Evolutionary conservation across 1,140 invertebrate genomes (phyloP).

Genomic region (Gryllus bimaculatus): DNA sequence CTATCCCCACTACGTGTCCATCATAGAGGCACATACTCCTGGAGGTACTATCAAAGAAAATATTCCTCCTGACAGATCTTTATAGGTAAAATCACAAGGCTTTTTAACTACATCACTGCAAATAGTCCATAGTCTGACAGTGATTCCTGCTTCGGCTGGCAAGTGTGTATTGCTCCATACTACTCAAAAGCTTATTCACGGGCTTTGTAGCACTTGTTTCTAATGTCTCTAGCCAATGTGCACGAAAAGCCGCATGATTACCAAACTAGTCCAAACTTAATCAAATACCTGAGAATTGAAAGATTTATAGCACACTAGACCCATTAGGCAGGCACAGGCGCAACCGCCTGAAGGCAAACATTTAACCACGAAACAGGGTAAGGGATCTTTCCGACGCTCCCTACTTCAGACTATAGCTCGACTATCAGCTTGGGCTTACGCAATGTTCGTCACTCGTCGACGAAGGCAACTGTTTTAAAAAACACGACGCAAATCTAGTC

Average conservation of each 20-base stretch:
- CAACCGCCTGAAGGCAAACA: background rate
- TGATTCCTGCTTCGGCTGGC: background rate
- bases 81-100: background rate
- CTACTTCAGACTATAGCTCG: background rate
- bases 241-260: background rate
- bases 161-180: background rate
- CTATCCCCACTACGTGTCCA: background rate
- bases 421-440: background rate
- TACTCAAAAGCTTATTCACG: background rate
- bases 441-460: background rate
- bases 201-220: background rate
- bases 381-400: background rate
- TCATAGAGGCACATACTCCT: background rate
- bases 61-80: background rate
- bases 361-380: background rate
- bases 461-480: background rate
- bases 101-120: background rate
- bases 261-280: background rate
- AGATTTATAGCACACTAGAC: background rate
- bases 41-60: background rate
- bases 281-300: slow-evolving; percentile 1
- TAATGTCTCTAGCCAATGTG: background rate
- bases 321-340: background rate
- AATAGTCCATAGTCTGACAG: background rate
- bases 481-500: background rate